These are phyloP conservation scores for Reticulitermes lucifugus DNA, from an alignment of 2,888 invertebrate species.

Conservation along the genomic window DNA sequence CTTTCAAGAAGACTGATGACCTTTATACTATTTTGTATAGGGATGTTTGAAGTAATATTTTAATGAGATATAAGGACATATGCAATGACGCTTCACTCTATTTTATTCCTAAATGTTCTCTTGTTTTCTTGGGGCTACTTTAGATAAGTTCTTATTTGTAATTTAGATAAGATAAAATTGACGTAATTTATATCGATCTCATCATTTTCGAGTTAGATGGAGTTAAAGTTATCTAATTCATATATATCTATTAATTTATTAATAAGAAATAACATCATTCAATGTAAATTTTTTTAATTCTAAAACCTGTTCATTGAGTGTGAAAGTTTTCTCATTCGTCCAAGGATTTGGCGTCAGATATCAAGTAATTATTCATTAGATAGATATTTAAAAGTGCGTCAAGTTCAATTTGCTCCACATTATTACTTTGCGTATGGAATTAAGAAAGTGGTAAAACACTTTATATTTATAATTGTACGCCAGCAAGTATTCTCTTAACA, in stretches of 20 bases:
- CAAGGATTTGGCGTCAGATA: slow-evolving; percentile 4
- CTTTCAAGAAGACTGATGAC: slow-evolving; percentile 45
- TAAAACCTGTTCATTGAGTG: neutral
- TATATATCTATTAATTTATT: neutral
- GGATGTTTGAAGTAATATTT: neutral
- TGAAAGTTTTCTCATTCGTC: neutral
- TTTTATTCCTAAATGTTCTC: neutral
- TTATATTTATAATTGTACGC: no score
- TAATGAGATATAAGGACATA: neutral
- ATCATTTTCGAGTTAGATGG: slow-evolving; percentile 4
- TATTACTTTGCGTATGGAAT: no score
- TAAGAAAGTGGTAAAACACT: no score
- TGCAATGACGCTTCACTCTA: neutral
- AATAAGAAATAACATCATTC: neutral
- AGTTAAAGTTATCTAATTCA: neutral
- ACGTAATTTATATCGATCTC: no score
- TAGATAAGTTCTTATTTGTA: slow-evolving; percentile 13
- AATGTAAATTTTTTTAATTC: neutral
- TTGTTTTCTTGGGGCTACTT: neutral
- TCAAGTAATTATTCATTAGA: neutral
- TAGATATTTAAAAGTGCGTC: no score
- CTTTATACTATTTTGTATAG: slow-evolving; percentile 35
- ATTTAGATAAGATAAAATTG: neutral
- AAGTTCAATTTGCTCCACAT: no score
- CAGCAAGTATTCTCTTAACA: no score